A percentile compares a stretch with the other conserved stretches of the same genome.
phyloP scores from a whole-genome alignment of 2,797 vertebrate species.

The Sternarchorhynchus goeldii region DNA sequence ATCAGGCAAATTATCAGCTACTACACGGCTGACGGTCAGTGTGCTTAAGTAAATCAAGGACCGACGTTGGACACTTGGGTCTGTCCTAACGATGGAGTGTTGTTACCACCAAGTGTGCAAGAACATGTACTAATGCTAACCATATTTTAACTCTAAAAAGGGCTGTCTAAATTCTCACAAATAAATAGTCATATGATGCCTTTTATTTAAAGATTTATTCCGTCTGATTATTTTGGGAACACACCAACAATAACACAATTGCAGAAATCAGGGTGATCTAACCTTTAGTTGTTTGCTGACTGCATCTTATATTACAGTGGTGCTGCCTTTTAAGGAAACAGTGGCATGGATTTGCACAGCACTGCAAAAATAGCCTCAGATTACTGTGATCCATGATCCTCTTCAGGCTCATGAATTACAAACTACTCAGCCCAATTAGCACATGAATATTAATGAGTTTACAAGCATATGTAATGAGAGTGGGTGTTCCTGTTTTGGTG shows the following conservation, averaged over 20 bases:
- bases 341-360: not conserved
- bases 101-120: not conserved
- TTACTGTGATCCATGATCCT: not conserved
- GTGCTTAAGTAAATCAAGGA: too few species aligned
- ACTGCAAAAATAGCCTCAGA: not conserved
- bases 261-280: not conserved
- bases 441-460: not conserved
- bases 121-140: not conserved
- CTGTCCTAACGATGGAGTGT: too few species aligned
- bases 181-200: not conserved
- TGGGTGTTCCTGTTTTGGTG: not conserved
- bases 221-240: constrained; percentile 21
- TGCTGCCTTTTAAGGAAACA: not conserved
- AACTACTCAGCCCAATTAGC: not conserved
- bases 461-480: not conserved
- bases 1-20: too few species aligned
- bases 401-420: not conserved
- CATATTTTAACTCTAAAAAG: not conserved
- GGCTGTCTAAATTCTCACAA: not conserved
- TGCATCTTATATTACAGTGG: not conserved
- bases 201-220: constrained; percentile 25
- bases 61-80: too few species aligned
- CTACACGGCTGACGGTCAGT: too few species aligned
- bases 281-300: not conserved
- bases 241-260: constrained; percentile 12